Conservation (phyloP, 2,888 invertebrate species). For the Formica aserva region DNA sequence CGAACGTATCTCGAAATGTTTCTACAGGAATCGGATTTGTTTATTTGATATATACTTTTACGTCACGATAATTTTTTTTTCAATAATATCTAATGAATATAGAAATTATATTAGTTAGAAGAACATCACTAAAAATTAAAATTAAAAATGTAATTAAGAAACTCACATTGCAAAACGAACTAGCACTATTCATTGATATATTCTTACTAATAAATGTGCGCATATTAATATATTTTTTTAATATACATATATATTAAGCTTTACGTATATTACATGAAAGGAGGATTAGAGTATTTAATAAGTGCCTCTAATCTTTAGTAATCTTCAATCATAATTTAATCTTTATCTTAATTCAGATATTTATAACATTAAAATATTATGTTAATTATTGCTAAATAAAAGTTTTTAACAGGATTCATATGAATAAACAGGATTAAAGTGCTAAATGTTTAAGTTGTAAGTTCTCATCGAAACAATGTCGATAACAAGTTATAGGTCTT, state of each 20-base stretch:
- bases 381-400: neutral
- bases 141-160: neutral
- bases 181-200: neutral
- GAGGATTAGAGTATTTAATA: neutral
- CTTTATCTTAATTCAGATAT: neutral
- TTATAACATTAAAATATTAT: neutral
- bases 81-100: neutral
- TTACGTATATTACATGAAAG: neutral
- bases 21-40: neutral
- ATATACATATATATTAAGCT: neutral
- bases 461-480: neutral
- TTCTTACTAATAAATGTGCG: neutral
- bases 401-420: neutral
- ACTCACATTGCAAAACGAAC: neutral
- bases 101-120: neutral
- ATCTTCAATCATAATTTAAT: neutral
- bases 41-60: neutral
- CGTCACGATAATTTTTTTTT: neutral
- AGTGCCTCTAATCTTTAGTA: neutral
- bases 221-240: neutral
- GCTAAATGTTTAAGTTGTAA: neutral
- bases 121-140: neutral
- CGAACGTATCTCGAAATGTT: neutral
- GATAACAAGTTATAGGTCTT: constrained; percentile 18
- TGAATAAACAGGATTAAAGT: neutral